These are phyloP conservation scores for Medauroidea extradentata DNA, from an alignment of 1,140 invertebrate genomes.

Conservation along the genomic window DNA sequence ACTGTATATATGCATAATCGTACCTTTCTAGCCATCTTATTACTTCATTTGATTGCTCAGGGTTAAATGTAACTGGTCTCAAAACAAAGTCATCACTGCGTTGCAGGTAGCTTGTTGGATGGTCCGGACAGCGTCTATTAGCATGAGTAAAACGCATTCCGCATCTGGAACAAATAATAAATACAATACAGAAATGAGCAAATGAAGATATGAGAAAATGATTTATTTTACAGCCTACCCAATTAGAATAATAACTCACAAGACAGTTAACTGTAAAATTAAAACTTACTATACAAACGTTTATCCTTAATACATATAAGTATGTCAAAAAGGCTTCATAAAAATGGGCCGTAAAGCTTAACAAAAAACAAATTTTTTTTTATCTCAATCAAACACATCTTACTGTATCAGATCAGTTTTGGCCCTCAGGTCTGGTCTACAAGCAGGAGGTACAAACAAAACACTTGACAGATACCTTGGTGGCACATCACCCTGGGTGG, in stretches of 20 bases:
- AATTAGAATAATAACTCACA: neutral
- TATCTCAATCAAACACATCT: no score
- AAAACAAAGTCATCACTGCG: conserved; percentile 51
- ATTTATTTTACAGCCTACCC: neutral
- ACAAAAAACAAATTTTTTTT: no score
- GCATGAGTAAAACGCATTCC: conserved; percentile 73
- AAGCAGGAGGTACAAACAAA: no score
- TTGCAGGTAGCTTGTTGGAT: conserved; percentile 55
- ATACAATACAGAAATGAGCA: neutral
- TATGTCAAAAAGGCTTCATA: no score
- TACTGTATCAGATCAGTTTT: no score
- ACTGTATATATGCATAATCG: no score
- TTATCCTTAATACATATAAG: no score
- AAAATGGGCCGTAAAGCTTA: no score
- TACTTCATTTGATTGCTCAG: conserved; percentile 52
- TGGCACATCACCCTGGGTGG: no score
- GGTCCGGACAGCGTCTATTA: conserved; percentile 68
- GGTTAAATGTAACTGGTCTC: conserved; percentile 47
- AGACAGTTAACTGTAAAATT: neutral
- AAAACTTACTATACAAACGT: no score
- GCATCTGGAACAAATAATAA: conserved; percentile 41
- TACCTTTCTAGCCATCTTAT: conserved; percentile 55
- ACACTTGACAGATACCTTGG: no score
- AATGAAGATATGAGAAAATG: neutral
- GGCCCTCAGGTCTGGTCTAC: no score